phyloP scores from a whole-genome alignment of 2,888 invertebrate genomes.

The Himalopsyche anomala region DNA sequence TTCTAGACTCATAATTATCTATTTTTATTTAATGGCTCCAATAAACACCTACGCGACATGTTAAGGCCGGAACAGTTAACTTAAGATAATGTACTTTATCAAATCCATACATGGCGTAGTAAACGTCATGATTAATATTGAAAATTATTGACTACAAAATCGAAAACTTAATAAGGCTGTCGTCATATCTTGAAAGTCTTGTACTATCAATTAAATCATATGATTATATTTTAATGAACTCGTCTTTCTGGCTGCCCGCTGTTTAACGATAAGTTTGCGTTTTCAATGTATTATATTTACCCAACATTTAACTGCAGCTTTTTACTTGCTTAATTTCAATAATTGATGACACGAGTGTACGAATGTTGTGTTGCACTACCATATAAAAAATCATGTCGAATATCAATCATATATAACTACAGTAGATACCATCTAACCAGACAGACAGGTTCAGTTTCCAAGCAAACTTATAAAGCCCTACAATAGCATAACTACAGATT shows the following conservation, averaged over 20 bases:
- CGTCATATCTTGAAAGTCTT: neutral
- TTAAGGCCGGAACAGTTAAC: neutral
- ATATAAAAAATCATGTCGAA: no score
- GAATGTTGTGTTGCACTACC: neutral
- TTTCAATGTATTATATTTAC: neutral
- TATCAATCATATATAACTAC: no score
- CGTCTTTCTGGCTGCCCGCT: neutral
- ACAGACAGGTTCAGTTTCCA: no score
- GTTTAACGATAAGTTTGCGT: neutral
- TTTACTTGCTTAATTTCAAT: neutral
- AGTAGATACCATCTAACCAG: no score
- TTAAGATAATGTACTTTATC: neutral
- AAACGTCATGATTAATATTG: neutral
- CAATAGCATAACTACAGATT: no score
- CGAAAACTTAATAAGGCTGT: neutral
- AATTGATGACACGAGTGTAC: neutral
- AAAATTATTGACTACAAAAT: neutral
- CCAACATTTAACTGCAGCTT: neutral
- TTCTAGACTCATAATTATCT: no score
- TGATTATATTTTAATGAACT: neutral
- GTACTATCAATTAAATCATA: slow-evolving; percentile 14
- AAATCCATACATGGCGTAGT: neutral
- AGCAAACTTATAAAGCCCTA: no score
- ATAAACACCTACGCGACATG: neutral
- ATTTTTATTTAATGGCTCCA: neutral